Base-by-base conservation (phyloP, 2,888 invertebrate genomes). In the Bugulina stolonifera region DNA sequence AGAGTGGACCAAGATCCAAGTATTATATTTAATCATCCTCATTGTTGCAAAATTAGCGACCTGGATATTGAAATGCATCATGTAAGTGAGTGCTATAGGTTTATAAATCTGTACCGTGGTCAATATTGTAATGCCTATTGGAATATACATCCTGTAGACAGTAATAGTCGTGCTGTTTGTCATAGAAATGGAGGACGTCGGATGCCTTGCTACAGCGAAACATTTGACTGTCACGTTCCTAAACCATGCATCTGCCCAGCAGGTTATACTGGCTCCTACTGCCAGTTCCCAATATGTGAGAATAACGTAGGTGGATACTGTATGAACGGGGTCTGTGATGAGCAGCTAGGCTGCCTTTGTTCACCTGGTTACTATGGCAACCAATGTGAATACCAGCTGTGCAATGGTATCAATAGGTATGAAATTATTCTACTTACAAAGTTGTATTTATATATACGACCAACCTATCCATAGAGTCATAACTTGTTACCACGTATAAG, bases 291-390 rank as follows among this genome's bases (percentile, higher is more conserved):
- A 27, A 25, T 25, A 5, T 43, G 43, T 43, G 43, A 43, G 43
- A 43, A 57, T 57, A 14, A 14, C 32, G 18, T 64, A 10, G 64
- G 22, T 25, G 64, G 64, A 14, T 32, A 29, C 10, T 64, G 64
- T 27, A 14, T 10, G 18, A 32, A 64, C n/a, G 64, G 64, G 25
- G 34, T 64, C 10, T 64, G 64, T 34, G 64, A 64, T 14, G 64
- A 32, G 14, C 2, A 3, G 32, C 32, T 29, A 25, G 64, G 64
- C 3, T 64, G 64, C 27, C 64, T 64, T 27, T 64, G 64, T 64
- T 64, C 14, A 14, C 64, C 29, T 64, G 32, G 64, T 32, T 64
- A 14, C 64, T 34, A 64, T 64, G 64, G 64, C 32, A 32, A 64
- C 64, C 27, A 27, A 34, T 64, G 64, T n/a, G 64, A 64, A 34